Percentiles rank a stretch among this genome's conserved stretches.
These are phyloP conservation scores for Chelonoidis abingdonii DNA, from an alignment of 2,113 vertebrate genomes.

Conservation along the genomic window DNA sequence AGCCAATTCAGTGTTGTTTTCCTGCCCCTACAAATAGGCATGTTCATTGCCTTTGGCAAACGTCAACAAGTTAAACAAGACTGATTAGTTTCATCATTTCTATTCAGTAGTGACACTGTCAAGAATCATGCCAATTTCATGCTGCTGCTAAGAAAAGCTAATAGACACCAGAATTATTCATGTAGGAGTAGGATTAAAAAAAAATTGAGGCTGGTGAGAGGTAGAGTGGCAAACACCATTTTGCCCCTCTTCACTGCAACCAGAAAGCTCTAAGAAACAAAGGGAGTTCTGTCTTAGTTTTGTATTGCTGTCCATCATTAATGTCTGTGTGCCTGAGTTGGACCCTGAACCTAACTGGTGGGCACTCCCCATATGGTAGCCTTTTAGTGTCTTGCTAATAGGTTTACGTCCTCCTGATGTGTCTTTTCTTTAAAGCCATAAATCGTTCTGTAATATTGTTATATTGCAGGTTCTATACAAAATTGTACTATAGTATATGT, in stretches of 20 bases:
- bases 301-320: not conserved
- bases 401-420: not conserved
- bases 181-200: not conserved
- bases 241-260: not conserved
- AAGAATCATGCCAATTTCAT: not conserved
- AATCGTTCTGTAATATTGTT: not conserved
- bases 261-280: not conserved
- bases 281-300: not conserved
- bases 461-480: not conserved
- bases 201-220: not conserved
- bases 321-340: not conserved
- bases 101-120: not conserved
- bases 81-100: not conserved
- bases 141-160: not conserved
- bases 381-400: not conserved
- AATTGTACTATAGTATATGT: not conserved
- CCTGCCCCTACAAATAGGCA: not conserved
- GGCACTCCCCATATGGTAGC: not conserved
- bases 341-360: not conserved
- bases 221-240: not conserved
- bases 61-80: not conserved
- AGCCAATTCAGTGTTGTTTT: not conserved
- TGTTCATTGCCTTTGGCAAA: not conserved
- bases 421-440: not conserved
- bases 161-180: not conserved